Conservation (phyloP, 2,888 invertebrate genomes). For the Theristus sp. region DNA sequence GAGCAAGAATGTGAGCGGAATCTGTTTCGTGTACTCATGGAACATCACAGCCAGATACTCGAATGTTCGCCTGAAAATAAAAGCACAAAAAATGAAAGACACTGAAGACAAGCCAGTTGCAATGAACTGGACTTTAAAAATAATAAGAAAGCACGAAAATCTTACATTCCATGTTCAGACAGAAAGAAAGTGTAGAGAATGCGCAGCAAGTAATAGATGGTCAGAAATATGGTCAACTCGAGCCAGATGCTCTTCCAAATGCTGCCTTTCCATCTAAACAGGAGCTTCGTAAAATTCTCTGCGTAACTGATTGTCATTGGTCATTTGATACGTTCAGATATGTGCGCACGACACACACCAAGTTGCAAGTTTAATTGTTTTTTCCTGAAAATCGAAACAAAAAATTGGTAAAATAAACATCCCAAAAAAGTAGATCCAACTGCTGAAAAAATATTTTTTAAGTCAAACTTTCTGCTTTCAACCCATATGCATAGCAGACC, state of each 20-base stretch:
- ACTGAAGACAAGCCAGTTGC: too few species aligned
- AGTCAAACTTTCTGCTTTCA: too few species aligned
- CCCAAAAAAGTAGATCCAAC: too few species aligned
- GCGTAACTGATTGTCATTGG: slow-evolving; percentile 1
- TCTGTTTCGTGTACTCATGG: slow-evolving; percentile 4
- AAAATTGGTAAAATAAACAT: too few species aligned
- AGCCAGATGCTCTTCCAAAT: slow-evolving; percentile 1
- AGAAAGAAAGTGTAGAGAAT: not conserved
- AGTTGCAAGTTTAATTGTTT: too few species aligned
- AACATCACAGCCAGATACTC: not conserved
- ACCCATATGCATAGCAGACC: too few species aligned
- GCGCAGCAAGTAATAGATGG: not conserved
- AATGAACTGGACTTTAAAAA: not conserved
- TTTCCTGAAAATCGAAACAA: too few species aligned
- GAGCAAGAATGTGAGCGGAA: slow-evolving; percentile 7
- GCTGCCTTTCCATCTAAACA: slow-evolving; percentile 1
- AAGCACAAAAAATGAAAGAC: too few species aligned
- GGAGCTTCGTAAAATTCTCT: not conserved
- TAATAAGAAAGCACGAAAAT: too few species aligned
- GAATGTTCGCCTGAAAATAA: not conserved
- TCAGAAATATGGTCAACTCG: not conserved
- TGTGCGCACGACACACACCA: too few species aligned
- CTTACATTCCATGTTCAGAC: not conserved
- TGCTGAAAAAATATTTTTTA: too few species aligned
- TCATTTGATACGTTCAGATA: too few species aligned